Conservation (phyloP, 1,140 invertebrate genomes). For the Hirudo medicinalis region DNA sequence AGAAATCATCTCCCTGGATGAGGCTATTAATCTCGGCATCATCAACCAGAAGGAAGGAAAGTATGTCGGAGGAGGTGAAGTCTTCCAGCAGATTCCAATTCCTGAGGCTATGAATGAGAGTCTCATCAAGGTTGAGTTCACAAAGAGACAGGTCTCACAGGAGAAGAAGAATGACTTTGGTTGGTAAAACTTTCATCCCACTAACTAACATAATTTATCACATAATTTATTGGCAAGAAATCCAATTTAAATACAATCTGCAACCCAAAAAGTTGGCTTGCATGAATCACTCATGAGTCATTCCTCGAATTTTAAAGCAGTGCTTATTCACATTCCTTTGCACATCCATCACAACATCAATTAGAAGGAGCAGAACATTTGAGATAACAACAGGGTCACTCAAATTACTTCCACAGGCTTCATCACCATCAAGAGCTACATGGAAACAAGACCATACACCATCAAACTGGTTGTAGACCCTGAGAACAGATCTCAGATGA, state of each 20-base stretch:
- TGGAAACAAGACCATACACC: constrained; percentile 21
- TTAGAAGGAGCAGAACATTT: too few relatives aligned
- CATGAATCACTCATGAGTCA: too few relatives aligned
- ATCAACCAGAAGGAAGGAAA: constrained; percentile 19
- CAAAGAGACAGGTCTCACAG: constrained; percentile 14
- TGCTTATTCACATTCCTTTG: too few relatives aligned
- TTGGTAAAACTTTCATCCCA: too few relatives aligned
- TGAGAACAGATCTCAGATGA: constrained; percentile 13
- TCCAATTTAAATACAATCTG: too few relatives aligned
- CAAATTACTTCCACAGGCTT: constrained; percentile 1
- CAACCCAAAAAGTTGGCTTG: too few relatives aligned
- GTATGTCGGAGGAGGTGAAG: constrained; percentile 18
- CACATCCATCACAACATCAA: too few relatives aligned
- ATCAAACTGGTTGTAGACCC: constrained; percentile 17
- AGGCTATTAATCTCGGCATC: constrained; percentile 18
- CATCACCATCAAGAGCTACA: constrained; percentile 20
- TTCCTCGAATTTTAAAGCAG: too few relatives aligned
- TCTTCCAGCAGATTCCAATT: constrained; percentile 13
- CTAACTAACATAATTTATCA: too few relatives aligned
- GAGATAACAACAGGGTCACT: too few relatives aligned
- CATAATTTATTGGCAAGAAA: too few relatives aligned
- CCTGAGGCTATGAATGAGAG: constrained; percentile 20
- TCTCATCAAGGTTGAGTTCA: constrained; percentile 14
- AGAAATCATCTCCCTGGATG: constrained; percentile 18
- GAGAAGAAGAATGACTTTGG: constrained; percentile 22